Evolutionary conservation across 2,797 vertebrate species (phyloP).

Genomic region (Myotis pilosus): DNA sequence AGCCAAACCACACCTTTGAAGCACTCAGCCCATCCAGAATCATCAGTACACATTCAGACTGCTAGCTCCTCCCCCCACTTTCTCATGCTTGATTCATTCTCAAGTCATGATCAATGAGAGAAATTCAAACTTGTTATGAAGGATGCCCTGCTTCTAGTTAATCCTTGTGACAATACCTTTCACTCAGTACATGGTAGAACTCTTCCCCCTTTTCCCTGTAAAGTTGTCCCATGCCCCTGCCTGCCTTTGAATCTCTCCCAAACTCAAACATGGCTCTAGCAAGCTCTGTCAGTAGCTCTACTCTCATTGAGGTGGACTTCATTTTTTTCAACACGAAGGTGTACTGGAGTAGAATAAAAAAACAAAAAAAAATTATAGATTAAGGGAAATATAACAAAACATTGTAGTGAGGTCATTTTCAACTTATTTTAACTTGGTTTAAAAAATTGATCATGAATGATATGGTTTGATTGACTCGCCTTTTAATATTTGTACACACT

Average conservation of each 20-base stretch:
- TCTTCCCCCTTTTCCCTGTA: too few relatives aligned
- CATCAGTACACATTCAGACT: background rate
- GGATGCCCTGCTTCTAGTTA: background rate
- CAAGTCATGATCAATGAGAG: background rate
- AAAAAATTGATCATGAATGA: background rate
- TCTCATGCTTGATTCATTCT: background rate
- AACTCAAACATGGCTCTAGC: background rate
- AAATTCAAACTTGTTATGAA: background rate
- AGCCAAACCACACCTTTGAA: background rate
- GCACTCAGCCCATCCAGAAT: background rate
- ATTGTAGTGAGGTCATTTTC: background rate
- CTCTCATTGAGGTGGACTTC: background rate
- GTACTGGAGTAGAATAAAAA: background rate
- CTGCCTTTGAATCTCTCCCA: background rate
- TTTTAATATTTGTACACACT: background rate
- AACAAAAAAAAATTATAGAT: too few relatives aligned
- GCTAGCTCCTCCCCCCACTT: fast-evolving
- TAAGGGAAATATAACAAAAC: background rate
- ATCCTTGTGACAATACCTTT: background rate
- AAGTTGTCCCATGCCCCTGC: background rate
- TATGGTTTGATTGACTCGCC: background rate
- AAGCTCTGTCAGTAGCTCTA: background rate
- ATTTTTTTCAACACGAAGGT: background rate
- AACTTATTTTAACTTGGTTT: background rate
- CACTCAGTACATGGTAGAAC: background rate